Percentiles rank a stretch among this genome's conserved stretches.
Evolutionary conservation across 2,797 vertebrate genomes (phyloP).

Genomic region (Smutsia temminckii): DNA sequence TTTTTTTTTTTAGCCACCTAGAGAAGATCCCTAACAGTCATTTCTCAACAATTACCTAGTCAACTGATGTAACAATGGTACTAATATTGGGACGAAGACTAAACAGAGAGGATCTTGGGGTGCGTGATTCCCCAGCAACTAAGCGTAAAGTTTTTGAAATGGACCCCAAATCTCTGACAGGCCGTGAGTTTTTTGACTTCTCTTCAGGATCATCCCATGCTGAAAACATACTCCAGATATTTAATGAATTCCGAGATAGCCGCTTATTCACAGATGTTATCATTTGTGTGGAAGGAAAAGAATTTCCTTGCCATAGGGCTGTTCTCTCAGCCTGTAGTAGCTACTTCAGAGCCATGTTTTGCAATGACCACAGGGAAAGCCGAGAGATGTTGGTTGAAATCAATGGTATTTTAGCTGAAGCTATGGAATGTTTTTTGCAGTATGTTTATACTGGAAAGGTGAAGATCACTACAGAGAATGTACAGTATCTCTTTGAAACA

Average conservation of each 20-base stretch:
- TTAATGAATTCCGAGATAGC: slow-evolving; percentile 96
- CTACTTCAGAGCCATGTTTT: slow-evolving; percentile 99
- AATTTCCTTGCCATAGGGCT: slow-evolving; percentile 97
- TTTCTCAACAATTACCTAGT: slow-evolving; percentile 85
- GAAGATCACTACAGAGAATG: slow-evolving; percentile 97
- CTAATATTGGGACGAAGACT: slow-evolving; percentile 97
- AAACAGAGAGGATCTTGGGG: slow-evolving; percentile 94
- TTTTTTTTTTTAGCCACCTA: slow-evolving; percentile 74
- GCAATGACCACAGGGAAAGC: slow-evolving; percentile 97
- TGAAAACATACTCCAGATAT: slow-evolving; percentile 95
- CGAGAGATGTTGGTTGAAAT: slow-evolving; percentile 98
- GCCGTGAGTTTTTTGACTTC: slow-evolving; percentile 95
- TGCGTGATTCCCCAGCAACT: slow-evolving; percentile 95
- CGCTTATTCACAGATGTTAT: slow-evolving; percentile 98
- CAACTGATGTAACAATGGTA: slow-evolving; percentile 94
- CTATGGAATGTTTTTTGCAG: slow-evolving; percentile 97
- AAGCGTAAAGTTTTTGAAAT: slow-evolving; percentile 98
- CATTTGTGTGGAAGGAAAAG: slow-evolving; percentile 96
- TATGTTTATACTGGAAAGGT: slow-evolving; percentile 98
- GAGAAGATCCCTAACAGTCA: slow-evolving; percentile 75
- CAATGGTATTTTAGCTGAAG: slow-evolving; percentile 96
- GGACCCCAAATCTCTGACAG: slow-evolving; percentile 91
- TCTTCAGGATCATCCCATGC: slow-evolving; percentile 95
- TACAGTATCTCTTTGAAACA: slow-evolving; percentile 98
- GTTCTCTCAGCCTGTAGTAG: slow-evolving; percentile 97